These are phyloP conservation scores for Phymastichus coffea DNA, from an alignment of 1,140 invertebrate genomes.

Conservation along the genomic window DNA sequence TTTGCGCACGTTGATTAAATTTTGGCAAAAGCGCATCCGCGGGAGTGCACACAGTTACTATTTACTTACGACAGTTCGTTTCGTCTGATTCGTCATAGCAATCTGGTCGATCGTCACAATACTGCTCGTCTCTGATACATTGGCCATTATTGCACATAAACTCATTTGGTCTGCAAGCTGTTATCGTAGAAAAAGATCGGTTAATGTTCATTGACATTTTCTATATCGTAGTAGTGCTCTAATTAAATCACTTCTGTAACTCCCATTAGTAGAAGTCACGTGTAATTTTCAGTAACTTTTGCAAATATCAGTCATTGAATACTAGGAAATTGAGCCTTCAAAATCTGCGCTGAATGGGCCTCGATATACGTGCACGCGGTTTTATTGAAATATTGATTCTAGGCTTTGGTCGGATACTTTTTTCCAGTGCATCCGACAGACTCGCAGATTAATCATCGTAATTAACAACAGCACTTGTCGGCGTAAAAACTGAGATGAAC, in stretches of 20 bases:
- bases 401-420: too few relatives aligned
- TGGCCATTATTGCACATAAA: conserved; percentile 63
- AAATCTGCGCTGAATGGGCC: too few relatives aligned
- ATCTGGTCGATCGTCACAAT: conserved; percentile 65
- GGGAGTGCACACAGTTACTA: too few relatives aligned
- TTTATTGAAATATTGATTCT: too few relatives aligned
- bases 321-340: too few relatives aligned
- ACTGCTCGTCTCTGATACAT: conserved; percentile 64
- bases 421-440: not conserved
- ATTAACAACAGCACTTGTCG: not conserved
- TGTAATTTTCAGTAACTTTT: too few relatives aligned
- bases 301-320: too few relatives aligned
- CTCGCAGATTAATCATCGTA: not conserved
- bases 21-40: not conserved
- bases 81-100: conserved; percentile 65
- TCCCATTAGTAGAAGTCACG: too few relatives aligned
- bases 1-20: not conserved
- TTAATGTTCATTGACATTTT: too few relatives aligned
- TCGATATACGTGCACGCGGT: too few relatives aligned
- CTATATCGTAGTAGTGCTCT: too few relatives aligned
- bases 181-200: conserved; percentile 28
- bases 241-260: too few relatives aligned
- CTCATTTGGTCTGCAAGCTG: conserved; percentile 46
- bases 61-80: conserved; percentile 60
- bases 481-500: not conserved